Conservation (phyloP, 2,797 vertebrate genomes). For the Muraenolepis orangiensis region DNA sequence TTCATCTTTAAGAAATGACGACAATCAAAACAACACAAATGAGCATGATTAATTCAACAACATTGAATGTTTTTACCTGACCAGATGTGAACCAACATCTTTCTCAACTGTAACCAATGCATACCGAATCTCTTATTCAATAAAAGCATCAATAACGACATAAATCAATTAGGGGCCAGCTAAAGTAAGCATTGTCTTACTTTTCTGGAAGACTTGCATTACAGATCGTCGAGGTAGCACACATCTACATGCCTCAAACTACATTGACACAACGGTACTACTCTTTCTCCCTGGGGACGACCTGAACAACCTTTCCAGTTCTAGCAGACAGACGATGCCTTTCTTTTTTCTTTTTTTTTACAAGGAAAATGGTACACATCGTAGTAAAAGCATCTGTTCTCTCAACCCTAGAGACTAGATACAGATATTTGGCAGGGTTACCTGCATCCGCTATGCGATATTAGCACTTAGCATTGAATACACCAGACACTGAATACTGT, state of each 20-base stretch:
- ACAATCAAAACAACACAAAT: too few species aligned
- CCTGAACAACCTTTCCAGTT: not conserved
- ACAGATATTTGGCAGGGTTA: not conserved
- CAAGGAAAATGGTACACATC: not conserved
- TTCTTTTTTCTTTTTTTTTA: too few species aligned
- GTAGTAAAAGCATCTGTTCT: not conserved
- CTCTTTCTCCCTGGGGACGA: not conserved
- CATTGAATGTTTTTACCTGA: too few species aligned
- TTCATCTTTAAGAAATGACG: too few species aligned
- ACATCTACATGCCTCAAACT: too few species aligned
- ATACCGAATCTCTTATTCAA: too few species aligned
- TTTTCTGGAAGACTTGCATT: not conserved
- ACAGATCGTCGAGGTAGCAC: not conserved
- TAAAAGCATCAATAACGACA: too few species aligned
- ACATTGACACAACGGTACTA: not conserved
- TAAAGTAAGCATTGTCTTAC: not conserved
- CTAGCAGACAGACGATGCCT: not conserved
- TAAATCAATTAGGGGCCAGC: too few species aligned
- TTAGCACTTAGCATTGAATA: not conserved
- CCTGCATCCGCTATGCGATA: not conserved
- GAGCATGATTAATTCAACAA: too few species aligned
- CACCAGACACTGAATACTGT: not conserved
- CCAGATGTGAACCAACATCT: too few species aligned
- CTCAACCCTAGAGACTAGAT: not conserved
- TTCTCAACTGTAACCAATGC: not conserved